Evolutionary conservation across 2,113 vertebrate genomes (phyloP).

Genomic region (Echinops telfairi): DNA sequence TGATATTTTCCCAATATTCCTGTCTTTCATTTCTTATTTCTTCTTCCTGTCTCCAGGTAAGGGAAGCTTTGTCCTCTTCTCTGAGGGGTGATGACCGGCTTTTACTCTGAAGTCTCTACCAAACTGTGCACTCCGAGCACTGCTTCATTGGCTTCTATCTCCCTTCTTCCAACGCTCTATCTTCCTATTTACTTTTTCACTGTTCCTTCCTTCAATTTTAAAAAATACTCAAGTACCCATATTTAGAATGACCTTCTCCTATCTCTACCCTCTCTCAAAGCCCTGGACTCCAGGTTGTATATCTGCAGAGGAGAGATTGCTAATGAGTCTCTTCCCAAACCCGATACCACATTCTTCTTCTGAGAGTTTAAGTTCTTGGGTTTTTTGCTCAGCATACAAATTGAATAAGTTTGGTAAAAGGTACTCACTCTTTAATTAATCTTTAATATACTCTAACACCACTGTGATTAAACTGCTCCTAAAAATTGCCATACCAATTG

Average conservation of each 20-base stretch:
- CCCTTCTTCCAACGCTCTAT: background rate
- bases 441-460: no score
- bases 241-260: background rate
- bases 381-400: no score
- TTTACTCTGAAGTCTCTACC: background rate
- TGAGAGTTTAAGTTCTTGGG: no score
- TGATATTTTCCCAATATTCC: background rate
- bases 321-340: no score
- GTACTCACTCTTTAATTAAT: no score
- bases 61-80: background rate
- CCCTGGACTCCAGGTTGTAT: background rate
- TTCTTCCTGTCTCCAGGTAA: background rate
- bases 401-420: no score
- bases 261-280: background rate
- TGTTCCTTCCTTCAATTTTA: background rate
- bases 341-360: no score
- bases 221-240: background rate
- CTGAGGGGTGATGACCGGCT: background rate
- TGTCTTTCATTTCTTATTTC: background rate
- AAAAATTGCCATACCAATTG: background rate
- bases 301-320: background rate
- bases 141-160: background rate
- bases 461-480: no score
- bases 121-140: background rate
- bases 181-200: background rate